Conservation (phyloP, 1,140 invertebrate genomes). For the Penaeus indicus region DNA sequence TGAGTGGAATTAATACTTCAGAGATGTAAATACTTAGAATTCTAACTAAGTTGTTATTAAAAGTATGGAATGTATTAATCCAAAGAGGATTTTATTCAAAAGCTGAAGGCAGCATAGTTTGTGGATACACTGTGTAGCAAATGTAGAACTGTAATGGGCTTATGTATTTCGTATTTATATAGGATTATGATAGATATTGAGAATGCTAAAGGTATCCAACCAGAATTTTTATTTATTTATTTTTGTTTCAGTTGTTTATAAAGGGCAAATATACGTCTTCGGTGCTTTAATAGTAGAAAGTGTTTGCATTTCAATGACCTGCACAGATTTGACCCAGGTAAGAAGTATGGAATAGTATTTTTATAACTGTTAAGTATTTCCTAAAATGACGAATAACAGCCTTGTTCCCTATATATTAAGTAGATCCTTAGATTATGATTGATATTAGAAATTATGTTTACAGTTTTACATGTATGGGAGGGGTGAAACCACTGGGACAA, state of each 20-base stretch:
- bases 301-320: constrained; percentile 87
- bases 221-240: constrained; percentile 28
- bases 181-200: too few relatives aligned
- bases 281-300: constrained; percentile 84
- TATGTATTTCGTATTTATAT: too few relatives aligned
- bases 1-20: too few relatives aligned
- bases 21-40: too few relatives aligned
- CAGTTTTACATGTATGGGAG: constrained; percentile 36
- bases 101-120: too few relatives aligned
- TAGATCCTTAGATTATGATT: neutral
- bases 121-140: too few relatives aligned
- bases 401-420: neutral
- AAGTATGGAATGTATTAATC: too few relatives aligned
- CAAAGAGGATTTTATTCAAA: too few relatives aligned
- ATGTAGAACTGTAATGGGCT: too few relatives aligned
- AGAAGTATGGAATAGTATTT: constrained; percentile 44
- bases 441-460: neutral
- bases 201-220: too few relatives aligned
- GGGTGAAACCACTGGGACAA: constrained; percentile 45
- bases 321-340: constrained; percentile 78
- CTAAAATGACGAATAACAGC: neutral
- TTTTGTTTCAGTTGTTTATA: constrained; percentile 79
- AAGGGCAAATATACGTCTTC: constrained; percentile 85
- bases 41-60: too few relatives aligned
- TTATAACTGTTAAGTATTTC: too few relatives aligned